Evolutionary conservation across 2,797 vertebrate species (phyloP), one percentile per base, ranked within the genome.

Genomic region (Lerista edwardsae): DNA sequence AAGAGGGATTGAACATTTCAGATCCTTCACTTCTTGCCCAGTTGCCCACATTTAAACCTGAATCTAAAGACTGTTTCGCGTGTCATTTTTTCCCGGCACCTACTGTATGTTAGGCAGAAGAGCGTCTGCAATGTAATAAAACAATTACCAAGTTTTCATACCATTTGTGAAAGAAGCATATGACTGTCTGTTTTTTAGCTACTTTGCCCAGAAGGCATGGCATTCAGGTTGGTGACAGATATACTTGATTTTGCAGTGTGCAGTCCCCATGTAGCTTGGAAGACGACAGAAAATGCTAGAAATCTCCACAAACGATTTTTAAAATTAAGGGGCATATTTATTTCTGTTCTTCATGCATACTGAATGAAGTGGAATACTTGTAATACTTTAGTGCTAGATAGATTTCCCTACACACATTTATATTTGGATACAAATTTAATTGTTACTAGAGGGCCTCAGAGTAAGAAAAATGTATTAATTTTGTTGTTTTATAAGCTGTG

Each of bases 401-500:
- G 1, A 83, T 67, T 79, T 79, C 1, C 47, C 72, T 17, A 19
- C 12, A 51, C 0, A 1, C 1, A 17, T 23, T 80, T 72, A 51
- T 55, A 15, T 82, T 92, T 78, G 59, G 80, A 31, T 76, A 10
- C 31, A 72, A 72, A 80, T 77, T 8, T 79, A 75, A 25, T 62
- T 39, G 36, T 84, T 82, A 57, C 4, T 79, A 61, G 10, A 88
- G 41, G 79, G 12, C 64, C n/a, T 23, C 84, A 8, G 0, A 0
- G 44, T 21, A 0, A 5, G 25, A 88, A 91, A 68, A 4, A 2
- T 74, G 27, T 29, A 29, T 88, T 89, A 80, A 82, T 89, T 88
- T 79, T 27, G 15, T 64, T 88, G 71, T 80, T 91, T 90, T 89
- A 78, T 91, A 62, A 89, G 71, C 74, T 5, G 1, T 44, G 84